phyloP scores from a whole-genome alignment of 1,140 invertebrate genomes.

The Saccostrea echinata region DNA sequence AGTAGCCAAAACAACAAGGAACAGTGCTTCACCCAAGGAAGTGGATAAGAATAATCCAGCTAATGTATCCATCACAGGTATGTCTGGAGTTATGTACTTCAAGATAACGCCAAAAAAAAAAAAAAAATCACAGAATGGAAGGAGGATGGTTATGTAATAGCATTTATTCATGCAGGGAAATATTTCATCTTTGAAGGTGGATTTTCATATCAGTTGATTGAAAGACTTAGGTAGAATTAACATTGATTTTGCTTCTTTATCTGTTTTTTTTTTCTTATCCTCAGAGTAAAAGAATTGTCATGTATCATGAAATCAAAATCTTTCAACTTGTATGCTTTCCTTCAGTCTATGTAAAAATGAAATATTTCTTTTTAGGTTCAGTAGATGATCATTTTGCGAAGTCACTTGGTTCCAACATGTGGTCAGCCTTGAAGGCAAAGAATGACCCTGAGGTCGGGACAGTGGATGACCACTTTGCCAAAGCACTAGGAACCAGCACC shows the following conservation, averaged over 20 bases:
- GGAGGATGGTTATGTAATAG: neutral
- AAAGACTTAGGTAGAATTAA: no score
- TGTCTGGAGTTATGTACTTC: neutral
- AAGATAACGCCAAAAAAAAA: neutral
- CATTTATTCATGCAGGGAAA: neutral
- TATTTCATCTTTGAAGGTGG: neutral
- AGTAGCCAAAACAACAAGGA: conserved; percentile 6
- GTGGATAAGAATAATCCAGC: conserved; percentile 40
- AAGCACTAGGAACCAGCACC: conserved; percentile 92
- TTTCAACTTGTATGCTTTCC: no score
- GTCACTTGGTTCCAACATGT: conserved; percentile 76
- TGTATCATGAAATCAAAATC: no score
- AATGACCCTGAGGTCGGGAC: conserved; percentile 74
- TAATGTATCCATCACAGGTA: conserved; percentile 72
- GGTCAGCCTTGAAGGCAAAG: conserved; percentile 76
- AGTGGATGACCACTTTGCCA: conserved; percentile 98
- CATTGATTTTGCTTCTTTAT: no score
- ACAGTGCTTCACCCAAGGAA: conserved; percentile 33
- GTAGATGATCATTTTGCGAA: conserved; percentile 80
- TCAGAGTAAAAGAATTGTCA: no score
- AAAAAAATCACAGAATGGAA: neutral
- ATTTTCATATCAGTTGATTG: no score
- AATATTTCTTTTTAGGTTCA: conserved; percentile 74
- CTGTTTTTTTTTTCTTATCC: no score
- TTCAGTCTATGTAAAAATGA: no score